phyloP scores from a whole-genome alignment of 2,888 invertebrate species.

The Leucoma salicis region DNA sequence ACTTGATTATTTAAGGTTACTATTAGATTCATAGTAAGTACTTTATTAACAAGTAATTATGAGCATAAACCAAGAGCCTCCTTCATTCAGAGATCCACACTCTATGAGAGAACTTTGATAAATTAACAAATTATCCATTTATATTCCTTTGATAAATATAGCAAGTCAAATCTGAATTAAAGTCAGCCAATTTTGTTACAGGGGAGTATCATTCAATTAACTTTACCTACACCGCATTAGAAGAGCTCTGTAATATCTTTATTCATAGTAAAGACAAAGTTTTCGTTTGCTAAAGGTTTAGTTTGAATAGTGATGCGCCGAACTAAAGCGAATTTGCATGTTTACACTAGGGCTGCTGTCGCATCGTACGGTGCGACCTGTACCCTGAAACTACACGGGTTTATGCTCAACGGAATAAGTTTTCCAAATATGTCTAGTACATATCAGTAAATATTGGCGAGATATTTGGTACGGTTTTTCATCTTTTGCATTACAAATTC shows the following conservation, averaged over 20 bases:
- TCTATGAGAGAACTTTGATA: constrained; percentile 26
- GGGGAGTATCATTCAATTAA: constrained; percentile 52
- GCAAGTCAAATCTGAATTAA: constrained; percentile 35
- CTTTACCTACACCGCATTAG: constrained; percentile 51
- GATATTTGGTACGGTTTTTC: constrained; percentile 36
- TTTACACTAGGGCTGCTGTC: constrained; percentile 44
- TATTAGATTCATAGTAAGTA: no score
- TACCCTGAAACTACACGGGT: constrained; percentile 12
- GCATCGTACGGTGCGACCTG: constrained; percentile 7
- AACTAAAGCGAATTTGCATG: constrained; percentile 65
- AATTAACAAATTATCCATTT: constrained; percentile 23
- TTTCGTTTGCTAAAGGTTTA: constrained; percentile 53
- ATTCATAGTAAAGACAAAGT: constrained; percentile 53
- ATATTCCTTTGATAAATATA: constrained; percentile 25
- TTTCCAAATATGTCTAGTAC: constrained; percentile 50
- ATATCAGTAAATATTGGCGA: constrained; percentile 45
- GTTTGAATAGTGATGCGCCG: constrained; percentile 57
- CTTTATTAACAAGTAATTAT: constrained; percentile 11
- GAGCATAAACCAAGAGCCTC: constrained; percentile 1
- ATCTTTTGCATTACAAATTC: no score
- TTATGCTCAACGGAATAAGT: constrained; percentile 48
- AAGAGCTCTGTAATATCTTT: constrained; percentile 50
- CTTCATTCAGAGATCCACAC: constrained; percentile 11
- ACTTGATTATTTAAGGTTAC: no score
- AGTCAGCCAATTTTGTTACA: constrained; percentile 40